These are phyloP conservation scores for Orbicella faveolata DNA, from an alignment of 64 coral and sea anemone species.

Conservation along the genomic window DNA sequence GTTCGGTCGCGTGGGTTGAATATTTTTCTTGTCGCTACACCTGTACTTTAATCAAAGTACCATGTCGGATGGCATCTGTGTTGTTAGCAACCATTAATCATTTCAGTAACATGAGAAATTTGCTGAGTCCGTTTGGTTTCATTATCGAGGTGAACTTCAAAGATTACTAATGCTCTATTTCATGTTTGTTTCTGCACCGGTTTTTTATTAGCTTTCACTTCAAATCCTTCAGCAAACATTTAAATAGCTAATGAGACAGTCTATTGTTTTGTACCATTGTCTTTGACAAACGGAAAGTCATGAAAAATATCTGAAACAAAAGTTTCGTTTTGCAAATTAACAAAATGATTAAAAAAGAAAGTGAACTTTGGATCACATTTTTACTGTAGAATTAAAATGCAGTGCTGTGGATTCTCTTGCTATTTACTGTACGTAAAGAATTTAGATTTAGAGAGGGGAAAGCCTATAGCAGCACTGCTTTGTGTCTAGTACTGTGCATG, in stretches of 20 bases:
- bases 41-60: not conserved
- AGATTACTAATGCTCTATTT: not conserved
- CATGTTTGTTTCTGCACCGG: not conserved
- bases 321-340: not conserved
- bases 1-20: not conserved
- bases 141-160: not conserved
- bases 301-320: not conserved
- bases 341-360: not conserved
- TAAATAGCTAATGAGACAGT: not conserved
- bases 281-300: slow-evolving; percentile 5
- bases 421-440: too few relatives aligned
- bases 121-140: not conserved
- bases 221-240: slow-evolving; percentile 23
- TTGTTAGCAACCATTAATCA: not conserved
- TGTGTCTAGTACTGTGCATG: too few relatives aligned
- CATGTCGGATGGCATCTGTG: not conserved
- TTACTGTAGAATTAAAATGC: too few relatives aligned
- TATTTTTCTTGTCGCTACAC: not conserved
- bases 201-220: not conserved
- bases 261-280: not conserved
- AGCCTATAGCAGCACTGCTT: too few relatives aligned
- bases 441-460: too few relatives aligned
- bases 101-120: not conserved
- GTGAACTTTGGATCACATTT: too few relatives aligned
- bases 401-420: too few relatives aligned